Evolutionary conservation across 2,797 vertebrate genomes (phyloP), one percentile per base, ranked within the genome.

Genomic region (Tamandua tetradactyla): DNA sequence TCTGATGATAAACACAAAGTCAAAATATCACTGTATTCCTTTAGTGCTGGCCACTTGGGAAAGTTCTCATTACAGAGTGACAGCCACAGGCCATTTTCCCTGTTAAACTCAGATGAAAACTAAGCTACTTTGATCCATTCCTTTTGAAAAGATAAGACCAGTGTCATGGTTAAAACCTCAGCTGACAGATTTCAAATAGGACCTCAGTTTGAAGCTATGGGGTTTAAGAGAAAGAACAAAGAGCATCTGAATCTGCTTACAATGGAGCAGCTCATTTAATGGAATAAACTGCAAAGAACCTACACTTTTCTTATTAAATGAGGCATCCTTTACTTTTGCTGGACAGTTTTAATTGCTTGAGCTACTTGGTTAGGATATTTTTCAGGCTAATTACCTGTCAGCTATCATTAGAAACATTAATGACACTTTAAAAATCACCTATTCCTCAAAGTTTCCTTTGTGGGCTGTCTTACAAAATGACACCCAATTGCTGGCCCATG

Each of bases 121-220:
- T 96, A 95, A 97, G 92, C 86, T 83, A 94, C 95, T 96, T 91
- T 97, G 96, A 97, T 96, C 95, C 90, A 89, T 91, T 91, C 42
- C 94, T 96, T 96, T 97, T 97, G 96, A 97, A 96, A 97, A 96
- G 96, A 94, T 96, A 96, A 96, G 96, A 94, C 96, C 76, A 83
- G 93, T 93, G 75, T 97, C 96, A 94, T 89, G 90, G 93, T 71
- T 96, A 96, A 96, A 95, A 93, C 93, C 86, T 89, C 80, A 25
- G 88, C 91, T 96, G 96, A 96, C 95, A 95, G 79, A 87, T 96
- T 94, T 96, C 96, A 94, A 96, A 96, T 59, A 95, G 93, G 55
- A 89, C 82, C 85, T 40, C 8, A 22, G 93, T 92, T 85, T 85
- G 94, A 96, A 96, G 94, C 91, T 90, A 59, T 88, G 55, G 47